Evolutionary conservation across 1,140 invertebrate species (phyloP).

Genomic region (Drosophila mayri): DNA sequence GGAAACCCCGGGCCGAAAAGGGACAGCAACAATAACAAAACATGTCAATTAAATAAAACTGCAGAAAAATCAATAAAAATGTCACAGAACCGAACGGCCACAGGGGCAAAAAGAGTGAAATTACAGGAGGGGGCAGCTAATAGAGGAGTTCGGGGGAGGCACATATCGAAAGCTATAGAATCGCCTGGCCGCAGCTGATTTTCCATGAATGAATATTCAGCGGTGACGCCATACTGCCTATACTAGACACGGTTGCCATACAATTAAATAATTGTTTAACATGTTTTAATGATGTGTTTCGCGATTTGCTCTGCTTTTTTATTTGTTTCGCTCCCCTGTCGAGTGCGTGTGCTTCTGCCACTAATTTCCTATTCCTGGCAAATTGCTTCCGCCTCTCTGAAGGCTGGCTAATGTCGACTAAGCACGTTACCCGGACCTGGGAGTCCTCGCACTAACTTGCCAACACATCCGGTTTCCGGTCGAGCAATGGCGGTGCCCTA

Average conservation of each 20-base stretch:
- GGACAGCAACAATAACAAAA: constrained; percentile 79
- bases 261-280: constrained; percentile 78
- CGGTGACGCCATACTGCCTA: constrained; percentile 55
- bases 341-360: constrained; percentile 16
- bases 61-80: constrained; percentile 80
- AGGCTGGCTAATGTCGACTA: constrained; percentile 49
- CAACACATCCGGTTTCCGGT: constrained; percentile 65
- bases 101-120: constrained; percentile 43
- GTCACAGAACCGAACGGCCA: constrained; percentile 28
- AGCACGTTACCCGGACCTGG: constrained; percentile 45
- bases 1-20: constrained; percentile 32
- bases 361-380: constrained; percentile 60
- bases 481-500: constrained; percentile 28
- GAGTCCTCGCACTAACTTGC: constrained; percentile 48
- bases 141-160: background rate
- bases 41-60: constrained; percentile 83
- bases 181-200: constrained; percentile 35
- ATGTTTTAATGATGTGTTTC: constrained; percentile 70
- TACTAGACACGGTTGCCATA: constrained; percentile 18
- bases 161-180: constrained; percentile 16
- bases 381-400: constrained; percentile 62
- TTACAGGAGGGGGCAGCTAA: background rate
- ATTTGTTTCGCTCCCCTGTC: background rate
- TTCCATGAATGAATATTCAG: constrained; percentile 67
- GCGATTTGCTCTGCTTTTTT: constrained; percentile 32